Evolutionary conservation across 1,140 invertebrate genomes (phyloP), one percentile per base, ranked within the genome.

Genomic region (Philaenus spumarius): DNA sequence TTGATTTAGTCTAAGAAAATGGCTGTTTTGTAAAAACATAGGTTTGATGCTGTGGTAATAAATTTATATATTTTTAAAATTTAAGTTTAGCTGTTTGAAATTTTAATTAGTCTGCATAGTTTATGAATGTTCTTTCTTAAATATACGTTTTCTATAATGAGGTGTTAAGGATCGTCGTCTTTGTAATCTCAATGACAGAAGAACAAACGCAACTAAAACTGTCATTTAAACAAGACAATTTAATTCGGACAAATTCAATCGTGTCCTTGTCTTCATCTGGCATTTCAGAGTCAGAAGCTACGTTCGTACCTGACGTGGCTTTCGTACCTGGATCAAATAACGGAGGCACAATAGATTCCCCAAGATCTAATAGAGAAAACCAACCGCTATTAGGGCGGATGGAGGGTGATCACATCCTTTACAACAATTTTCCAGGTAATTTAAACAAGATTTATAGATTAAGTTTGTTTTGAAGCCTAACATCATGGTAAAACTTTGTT

Each of bases 371-470:
- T 73, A 80, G 89, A 69, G 91, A 94, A 80, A 90, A 88, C 72
- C 90, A 93, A 78, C 90, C 91, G 71, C 81, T 94, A 62, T 80
- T 93, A 23, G 83, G 85, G 77, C 82, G 85, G 64, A 82, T 87
- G 74, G 86, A 89, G 66, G 76, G 83, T 62, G 87, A 90, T 71
- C 77, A 85, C 19, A 17, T 51, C 47, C 81, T 83, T 35, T 87
- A 81, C 63, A 92, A 92, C 73, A 81, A 85, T 64, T 91, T 92
- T 73, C 82, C 87, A 78, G 89, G 89, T 91, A 77, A 73, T 71
- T 30, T 30, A 9, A 30, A 30, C 3, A 3, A 30, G 3, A 9
- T 4, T 30, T 30, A 3, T 4, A 4, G 9, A 30, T 30, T 12
- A 24, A 15, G 53, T 30, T 30, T 9, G 26, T 30, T 30, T 30